phyloP scores from a whole-genome alignment of 1,140 invertebrate genomes.

The Hermatobates lingyangjiaoensis region DNA sequence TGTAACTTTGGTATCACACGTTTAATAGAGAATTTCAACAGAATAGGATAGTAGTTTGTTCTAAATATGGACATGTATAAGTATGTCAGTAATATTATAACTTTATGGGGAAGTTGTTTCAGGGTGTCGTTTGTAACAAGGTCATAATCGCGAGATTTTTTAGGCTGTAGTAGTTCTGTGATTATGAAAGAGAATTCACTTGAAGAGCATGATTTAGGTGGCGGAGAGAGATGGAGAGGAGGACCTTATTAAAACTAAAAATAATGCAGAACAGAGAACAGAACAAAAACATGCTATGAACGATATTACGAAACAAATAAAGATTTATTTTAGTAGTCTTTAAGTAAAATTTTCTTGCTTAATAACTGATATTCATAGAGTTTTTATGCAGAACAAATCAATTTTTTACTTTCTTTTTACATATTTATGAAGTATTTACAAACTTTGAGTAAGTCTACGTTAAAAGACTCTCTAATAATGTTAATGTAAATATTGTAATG shows the following conservation, averaged over 20 bases:
- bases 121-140: background rate
- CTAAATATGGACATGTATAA: background rate
- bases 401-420: no score
- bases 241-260: background rate
- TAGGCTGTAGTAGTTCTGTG: background rate
- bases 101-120: background rate
- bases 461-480: no score
- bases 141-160: background rate
- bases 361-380: no score
- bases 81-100: background rate
- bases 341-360: no score
- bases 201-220: no score
- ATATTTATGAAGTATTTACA: no score
- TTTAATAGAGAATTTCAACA: background rate
- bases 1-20: background rate
- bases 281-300: background rate
- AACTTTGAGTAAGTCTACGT: no score
- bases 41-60: background rate
- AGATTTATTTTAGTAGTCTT: no score
- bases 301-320: background rate
- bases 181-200: background rate
- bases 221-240: background rate
- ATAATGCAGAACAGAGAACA: background rate
- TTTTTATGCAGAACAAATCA: no score
- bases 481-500: no score